Percentiles rank a stretch among this genome's conserved stretches.
These are phyloP conservation scores for Epinotia bilunana DNA, from an alignment of 2,888 invertebrate genomes.

Conservation along the genomic window DNA sequence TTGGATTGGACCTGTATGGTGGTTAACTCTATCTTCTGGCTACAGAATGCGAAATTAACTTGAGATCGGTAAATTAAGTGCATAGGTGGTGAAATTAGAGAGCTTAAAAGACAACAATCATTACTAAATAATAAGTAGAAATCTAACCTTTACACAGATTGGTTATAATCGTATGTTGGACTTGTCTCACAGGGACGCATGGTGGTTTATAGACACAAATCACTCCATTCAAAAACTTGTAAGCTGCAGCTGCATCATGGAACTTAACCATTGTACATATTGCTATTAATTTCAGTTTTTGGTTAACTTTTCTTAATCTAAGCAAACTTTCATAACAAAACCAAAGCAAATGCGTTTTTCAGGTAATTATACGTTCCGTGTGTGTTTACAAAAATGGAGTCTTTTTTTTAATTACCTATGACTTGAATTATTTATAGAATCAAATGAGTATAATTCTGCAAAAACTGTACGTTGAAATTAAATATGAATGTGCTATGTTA, in stretches of 20 bases:
- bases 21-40: neutral
- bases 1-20: no score
- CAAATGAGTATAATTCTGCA: neutral
- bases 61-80: neutral
- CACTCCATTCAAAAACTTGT: slow-evolving; percentile 88
- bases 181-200: slow-evolving; percentile 79
- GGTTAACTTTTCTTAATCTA: neutral
- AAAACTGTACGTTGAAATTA: neutral
- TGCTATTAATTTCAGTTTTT: neutral
- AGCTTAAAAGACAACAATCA: neutral
- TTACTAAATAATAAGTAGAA: slow-evolving; percentile 5
- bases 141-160: slow-evolving; percentile 88
- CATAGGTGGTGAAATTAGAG: neutral
- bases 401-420: neutral
- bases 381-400: neutral
- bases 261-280: slow-evolving; percentile 66
- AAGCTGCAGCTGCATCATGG: slow-evolving; percentile 84
- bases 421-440: neutral
- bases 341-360: neutral
- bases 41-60: neutral
- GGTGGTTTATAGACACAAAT: slow-evolving; percentile 92
- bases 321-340: slow-evolving; percentile 6
- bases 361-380: neutral
- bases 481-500: neutral
- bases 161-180: slow-evolving; percentile 84